Conservation (phyloP, 2,797 vertebrate species). For the Psittacula derbiana region DNA sequence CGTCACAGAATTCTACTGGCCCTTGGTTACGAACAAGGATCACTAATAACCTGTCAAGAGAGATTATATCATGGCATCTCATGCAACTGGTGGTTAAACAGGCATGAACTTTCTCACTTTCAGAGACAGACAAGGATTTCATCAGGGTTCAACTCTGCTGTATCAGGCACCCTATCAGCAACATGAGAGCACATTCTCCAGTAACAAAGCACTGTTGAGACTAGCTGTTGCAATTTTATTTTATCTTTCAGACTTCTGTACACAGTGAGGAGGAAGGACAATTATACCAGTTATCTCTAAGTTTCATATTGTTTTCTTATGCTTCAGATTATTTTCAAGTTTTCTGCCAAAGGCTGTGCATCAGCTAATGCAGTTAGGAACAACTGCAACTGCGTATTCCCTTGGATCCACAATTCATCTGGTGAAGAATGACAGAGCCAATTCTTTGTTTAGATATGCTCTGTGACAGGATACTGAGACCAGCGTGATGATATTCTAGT, state of each 20-base stretch:
- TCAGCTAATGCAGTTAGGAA: neutral
- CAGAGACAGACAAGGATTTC: neutral
- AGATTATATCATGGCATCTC: neutral
- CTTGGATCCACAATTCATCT: neutral
- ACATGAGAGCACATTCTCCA: neutral
- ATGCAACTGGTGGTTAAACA: neutral
- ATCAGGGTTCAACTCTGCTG: neutral
- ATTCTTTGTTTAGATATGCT: neutral
- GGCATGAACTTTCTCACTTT: neutral
- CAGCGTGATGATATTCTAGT: neutral
- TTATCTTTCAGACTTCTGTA: neutral
- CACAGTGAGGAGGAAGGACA: neutral
- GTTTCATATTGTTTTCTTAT: neutral
- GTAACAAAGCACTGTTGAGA: neutral
- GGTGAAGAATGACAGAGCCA: neutral
- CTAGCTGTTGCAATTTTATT: neutral
- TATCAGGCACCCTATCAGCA: neutral
- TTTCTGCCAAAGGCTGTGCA: neutral
- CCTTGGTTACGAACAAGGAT: neutral
- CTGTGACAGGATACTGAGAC: neutral
- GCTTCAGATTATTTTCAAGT: neutral
- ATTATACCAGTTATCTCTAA: neutral
- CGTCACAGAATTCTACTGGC: conserved; percentile 21
- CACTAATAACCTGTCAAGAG: neutral
- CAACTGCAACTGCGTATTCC: neutral